Evolutionary conservation across 2,797 vertebrate genomes (phyloP), one percentile per base, ranked within the genome.

Genomic region (Silurus lanzhouensis): DNA sequence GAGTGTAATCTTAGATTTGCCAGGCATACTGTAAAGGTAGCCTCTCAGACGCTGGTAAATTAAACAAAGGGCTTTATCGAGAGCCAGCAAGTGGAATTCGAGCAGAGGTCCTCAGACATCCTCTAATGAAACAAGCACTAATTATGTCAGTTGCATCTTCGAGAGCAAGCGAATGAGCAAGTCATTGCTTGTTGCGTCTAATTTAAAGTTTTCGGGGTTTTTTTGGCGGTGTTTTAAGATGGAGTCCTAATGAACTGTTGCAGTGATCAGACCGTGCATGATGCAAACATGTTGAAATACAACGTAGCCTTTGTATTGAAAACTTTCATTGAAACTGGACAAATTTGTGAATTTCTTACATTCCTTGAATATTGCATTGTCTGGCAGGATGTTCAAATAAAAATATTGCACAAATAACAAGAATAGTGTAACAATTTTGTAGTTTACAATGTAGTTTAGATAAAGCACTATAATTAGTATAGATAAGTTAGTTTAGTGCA

Each of bases 71-170:
- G 89, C 84, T 85, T 90, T 93, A 89, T 93, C 87, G 92, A 90
- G 92, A 92, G 89, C 91, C 94, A 91, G 93, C 93, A 92, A 93
- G 93, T 87, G 92, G 89, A 96, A 93, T 93, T 93, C 94, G 93
- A 94, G 93, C 95, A 88, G 15, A 86, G 92, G 91, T 90, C 92
- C 91, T 83, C 83, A 92, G 91, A 92, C 91, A 91, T 92, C 92
- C 91, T 87, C 91, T 92, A 91, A 92, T 92, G 91, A 89, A 92
- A 90, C 74, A 25, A 88, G 92, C 89, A 91, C 87, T 93, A 93
- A 92, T 94, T 92, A 92, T 90, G 89, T 88, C 70, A 86, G 90
- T 92, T 89, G 88, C 72, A 85, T 83, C 87, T 83, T 83, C 14
- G 60, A 83, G 82, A 76, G 71, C 44, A 91, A 83, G 82, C 86